These are phyloP conservation scores for Acanthococcus lagerstroemiae DNA, from an alignment of 2,888 invertebrate genomes.

Conservation along the genomic window DNA sequence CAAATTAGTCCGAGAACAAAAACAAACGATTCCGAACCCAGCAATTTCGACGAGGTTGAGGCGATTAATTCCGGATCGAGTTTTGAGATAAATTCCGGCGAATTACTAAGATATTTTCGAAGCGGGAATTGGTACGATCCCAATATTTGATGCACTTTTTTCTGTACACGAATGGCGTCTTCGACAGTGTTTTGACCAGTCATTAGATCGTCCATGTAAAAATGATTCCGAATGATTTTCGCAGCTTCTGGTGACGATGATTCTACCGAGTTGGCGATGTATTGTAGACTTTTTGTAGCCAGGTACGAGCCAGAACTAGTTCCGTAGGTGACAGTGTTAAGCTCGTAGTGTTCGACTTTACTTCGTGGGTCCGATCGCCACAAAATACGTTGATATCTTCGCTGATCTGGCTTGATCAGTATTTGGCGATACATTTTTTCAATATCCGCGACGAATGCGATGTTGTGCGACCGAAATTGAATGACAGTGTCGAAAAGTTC, in stretches of 20 bases:
- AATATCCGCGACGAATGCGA: not conserved
- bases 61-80: not conserved
- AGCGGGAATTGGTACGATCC: not conserved
- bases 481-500: not conserved
- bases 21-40: not conserved
- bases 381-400: not conserved
- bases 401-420: not conserved
- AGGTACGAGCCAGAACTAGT: no score
- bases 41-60: not conserved
- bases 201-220: no score
- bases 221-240: no score
- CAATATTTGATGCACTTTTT: not conserved
- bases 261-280: no score
- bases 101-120: slow-evolving; percentile 10
- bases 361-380: no score
- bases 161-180: not conserved
- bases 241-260: no score
- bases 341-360: not conserved
- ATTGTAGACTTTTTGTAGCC: no score
- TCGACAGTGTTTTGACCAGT: no score
- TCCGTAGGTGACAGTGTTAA: not conserved
- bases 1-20: not conserved
- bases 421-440: not conserved
- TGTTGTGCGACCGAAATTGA: not conserved
- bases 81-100: not conserved